Evolutionary conservation across 2,113 vertebrate genomes (phyloP).

Genomic region (Phylloscopus trochiloides): DNA sequence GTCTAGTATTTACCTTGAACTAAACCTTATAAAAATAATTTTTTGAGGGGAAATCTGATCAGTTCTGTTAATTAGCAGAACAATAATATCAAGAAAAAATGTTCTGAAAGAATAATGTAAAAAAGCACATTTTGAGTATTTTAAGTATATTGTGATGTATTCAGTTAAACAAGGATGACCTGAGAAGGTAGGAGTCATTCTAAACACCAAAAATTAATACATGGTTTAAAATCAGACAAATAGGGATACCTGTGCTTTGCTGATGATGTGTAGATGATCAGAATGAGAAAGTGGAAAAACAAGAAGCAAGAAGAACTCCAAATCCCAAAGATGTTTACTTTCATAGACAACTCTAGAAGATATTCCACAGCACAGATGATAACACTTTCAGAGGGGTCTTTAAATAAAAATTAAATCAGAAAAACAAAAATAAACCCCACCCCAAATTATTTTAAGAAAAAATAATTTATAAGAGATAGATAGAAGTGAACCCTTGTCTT

Average conservation of each 20-base stretch:
- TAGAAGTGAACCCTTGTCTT: neutral
- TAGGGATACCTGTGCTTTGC: accelerated
- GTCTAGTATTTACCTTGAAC: neutral
- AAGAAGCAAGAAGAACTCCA: neutral
- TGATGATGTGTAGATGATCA: neutral
- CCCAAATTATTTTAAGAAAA: neutral
- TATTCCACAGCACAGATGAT: neutral
- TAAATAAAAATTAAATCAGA: neutral
- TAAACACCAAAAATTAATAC: neutral
- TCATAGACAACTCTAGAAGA: neutral
- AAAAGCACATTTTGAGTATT: neutral
- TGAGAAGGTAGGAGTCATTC: neutral
- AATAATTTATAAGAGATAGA: neutral
- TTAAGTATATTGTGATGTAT: neutral
- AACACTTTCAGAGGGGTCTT: neutral
- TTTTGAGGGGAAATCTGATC: neutral
- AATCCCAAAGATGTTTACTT: neutral
- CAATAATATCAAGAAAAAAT: neutral
- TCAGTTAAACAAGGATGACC: neutral
- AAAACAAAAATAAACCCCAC: neutral
- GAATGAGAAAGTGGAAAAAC: neutral
- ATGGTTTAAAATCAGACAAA: neutral
- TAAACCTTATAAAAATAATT: neutral
- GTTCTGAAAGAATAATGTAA: neutral
- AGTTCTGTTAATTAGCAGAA: neutral